Evolutionary conservation across 2,797 vertebrate genomes (phyloP), one percentile per base, ranked within the genome.

Genomic region (Tangara arthus): DNA sequence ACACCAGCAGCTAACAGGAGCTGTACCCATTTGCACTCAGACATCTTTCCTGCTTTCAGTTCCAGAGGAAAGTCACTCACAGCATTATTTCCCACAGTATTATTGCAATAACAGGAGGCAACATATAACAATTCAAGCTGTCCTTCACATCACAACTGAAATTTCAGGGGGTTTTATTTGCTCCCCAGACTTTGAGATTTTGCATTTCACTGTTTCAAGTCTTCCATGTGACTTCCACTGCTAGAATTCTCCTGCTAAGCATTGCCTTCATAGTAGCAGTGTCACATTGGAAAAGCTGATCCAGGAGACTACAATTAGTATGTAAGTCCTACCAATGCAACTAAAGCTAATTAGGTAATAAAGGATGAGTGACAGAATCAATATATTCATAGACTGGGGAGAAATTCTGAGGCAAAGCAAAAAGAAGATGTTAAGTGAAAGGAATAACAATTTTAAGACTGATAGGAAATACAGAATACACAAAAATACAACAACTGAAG

Each of bases 361-460:
- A 90, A 90, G 59, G 69, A 49, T 76, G 89, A 93, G 82, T 90
- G 82, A 86, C 87, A 90, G 41, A 52, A 93, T 76, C 93, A 80
- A 87, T 92, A 83, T 26, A 78, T 65, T 72, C 87, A 90, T 76
- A 92, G 78, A 83, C 55, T 12, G 63, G 6, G 50, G 71, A 80
- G 47, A 87, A 92, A 92, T 66, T 82, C 75, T n/a, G 47, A 88
- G 26, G 55, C 28, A 91, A 96, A 56, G 83, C 44, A 71, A 91
- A 94, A 68, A 77, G 55, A 28, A 91, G 6, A 56, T 1, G 1
- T 47, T 71, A 83, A 88, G 34, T 91, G 83, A 85, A 94, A 93
- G 93, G 56, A 90, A 86, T 30, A 63, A 32, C 59, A 89, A 89
- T 94, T 93, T 87, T 95, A 77, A 90, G 90, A 93, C 81, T 90